Conservation (phyloP, 2,113 vertebrate species). For the Catharus minimus region DNA sequence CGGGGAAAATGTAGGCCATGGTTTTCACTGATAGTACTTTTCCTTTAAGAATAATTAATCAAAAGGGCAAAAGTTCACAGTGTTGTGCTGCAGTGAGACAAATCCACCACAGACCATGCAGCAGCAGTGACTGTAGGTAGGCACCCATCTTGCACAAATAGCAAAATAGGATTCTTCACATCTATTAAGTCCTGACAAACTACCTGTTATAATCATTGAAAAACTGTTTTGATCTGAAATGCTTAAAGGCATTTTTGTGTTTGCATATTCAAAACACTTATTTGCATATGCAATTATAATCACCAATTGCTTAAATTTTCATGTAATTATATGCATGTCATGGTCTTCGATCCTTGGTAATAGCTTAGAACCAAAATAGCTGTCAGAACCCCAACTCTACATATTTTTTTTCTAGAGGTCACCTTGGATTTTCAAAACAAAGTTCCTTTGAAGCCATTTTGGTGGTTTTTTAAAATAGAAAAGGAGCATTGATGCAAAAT, state of each 20-base stretch:
- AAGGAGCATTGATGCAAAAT: not conserved
- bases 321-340: not conserved
- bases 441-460: not conserved
- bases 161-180: not conserved
- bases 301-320: not conserved
- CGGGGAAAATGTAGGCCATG: not conserved
- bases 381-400: not conserved
- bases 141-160: not conserved
- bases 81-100: not conserved
- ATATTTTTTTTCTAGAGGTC: not conserved
- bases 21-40: not conserved
- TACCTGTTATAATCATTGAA: not conserved
- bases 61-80: not conserved
- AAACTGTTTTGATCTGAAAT: not conserved
- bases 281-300: not conserved
- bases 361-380: not conserved
- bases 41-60: not conserved
- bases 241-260: not conserved
- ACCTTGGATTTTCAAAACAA: not conserved
- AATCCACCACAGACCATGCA: not conserved
- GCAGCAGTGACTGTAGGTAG: not conserved
- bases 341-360: not conserved
- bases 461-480: not conserved
- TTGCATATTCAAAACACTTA: not conserved
- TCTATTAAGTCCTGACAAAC: not conserved